Conservation (phyloP, 1,140 invertebrate species). For the Hycleus phaleratus region DNA sequence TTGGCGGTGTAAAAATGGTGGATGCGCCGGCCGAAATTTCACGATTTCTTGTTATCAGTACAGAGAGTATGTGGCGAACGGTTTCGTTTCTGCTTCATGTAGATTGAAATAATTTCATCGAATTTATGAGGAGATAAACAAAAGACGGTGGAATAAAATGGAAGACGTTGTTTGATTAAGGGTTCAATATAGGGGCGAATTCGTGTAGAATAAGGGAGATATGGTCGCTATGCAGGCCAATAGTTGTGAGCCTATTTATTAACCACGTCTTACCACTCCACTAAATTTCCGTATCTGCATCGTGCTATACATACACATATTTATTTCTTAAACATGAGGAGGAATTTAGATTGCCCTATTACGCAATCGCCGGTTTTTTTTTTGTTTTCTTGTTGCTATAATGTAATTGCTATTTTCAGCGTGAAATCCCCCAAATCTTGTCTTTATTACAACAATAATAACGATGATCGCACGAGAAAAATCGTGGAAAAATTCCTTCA, state of each 20-base stretch:
- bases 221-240: constrained; percentile 6
- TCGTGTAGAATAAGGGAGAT: constrained; percentile 12
- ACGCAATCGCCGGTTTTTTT: constrained; percentile 9
- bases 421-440: too few species aligned
- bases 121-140: background rate
- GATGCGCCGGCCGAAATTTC: too few species aligned
- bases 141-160: too few species aligned
- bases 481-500: too few species aligned
- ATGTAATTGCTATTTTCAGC: too few species aligned
- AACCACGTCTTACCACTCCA: constrained; percentile 15
- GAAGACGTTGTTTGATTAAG: background rate
- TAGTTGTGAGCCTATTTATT: constrained; percentile 16
- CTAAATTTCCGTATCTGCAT: constrained; percentile 13
- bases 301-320: constrained; percentile 15
- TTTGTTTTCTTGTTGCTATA: background rate
- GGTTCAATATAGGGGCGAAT: constrained; percentile 4
- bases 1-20: too few species aligned
- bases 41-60: too few species aligned
- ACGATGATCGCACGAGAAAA: too few species aligned
- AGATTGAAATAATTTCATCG: constrained; percentile 11
- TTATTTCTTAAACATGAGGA: constrained; percentile 14
- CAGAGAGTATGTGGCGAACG: too few species aligned
- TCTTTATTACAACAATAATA: too few species aligned
- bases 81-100: background rate
- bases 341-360: constrained; percentile 15